These are phyloP conservation scores for Gymnorhina tibicen DNA, from an alignment of 2,113 vertebrate species.

Conservation along the genomic window DNA sequence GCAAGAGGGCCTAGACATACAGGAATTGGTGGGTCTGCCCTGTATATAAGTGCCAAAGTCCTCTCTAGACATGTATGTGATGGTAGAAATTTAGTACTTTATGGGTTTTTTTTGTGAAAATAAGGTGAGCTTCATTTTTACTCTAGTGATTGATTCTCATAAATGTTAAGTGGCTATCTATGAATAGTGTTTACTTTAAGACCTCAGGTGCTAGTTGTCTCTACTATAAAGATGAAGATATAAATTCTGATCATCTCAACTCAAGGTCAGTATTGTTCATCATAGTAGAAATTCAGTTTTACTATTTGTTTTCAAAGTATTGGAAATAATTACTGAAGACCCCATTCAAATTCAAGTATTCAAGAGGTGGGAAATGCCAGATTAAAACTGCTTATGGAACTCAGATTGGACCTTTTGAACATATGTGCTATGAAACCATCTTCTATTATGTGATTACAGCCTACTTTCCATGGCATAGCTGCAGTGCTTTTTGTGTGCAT, in stretches of 20 bases:
- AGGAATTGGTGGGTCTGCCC: neutral
- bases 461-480: neutral
- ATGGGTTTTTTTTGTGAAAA: neutral
- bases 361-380: neutral
- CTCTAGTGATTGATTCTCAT: neutral
- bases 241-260: neutral
- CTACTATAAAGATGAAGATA: neutral
- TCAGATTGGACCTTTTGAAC: neutral
- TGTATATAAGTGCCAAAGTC: neutral
- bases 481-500: neutral
- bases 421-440: neutral
- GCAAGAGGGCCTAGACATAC: neutral
- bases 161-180: neutral
- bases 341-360: neutral
- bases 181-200: neutral
- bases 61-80: neutral
- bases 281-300: neutral
- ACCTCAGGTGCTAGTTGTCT: neutral
- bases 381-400: neutral
- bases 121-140: neutral
- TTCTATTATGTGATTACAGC: constrained; percentile 23
- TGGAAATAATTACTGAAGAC: neutral
- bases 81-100: neutral
- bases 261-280: neutral
- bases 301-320: neutral